Conservation (phyloP, 2,888 invertebrate species). For the Microdon myrmicae region DNA sequence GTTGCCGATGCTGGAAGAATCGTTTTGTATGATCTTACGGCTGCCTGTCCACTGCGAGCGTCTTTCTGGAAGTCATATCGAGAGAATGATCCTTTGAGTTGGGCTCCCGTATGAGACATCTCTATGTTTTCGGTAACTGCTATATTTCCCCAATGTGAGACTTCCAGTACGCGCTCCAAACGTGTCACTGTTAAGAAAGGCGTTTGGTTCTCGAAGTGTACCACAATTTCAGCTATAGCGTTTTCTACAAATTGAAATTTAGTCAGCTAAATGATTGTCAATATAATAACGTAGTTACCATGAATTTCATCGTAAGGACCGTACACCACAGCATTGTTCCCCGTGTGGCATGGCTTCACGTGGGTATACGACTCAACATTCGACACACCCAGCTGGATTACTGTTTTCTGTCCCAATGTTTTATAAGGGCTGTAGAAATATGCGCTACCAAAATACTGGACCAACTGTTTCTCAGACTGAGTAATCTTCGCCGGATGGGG, state of each 20-base stretch:
- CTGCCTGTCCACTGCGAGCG: conserved; percentile 85
- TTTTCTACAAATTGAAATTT: conserved; percentile 62
- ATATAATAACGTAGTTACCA: conserved; percentile 61
- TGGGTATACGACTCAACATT: conserved; percentile 85
- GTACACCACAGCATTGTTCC: conserved; percentile 84
- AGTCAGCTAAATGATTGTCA: conserved; percentile 1
- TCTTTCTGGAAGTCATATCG: conserved; percentile 97
- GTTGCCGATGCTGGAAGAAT: conserved; percentile 86
- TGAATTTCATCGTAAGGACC: conserved; percentile 86
- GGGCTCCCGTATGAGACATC: conserved; percentile 91
- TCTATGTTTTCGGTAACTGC: conserved; percentile 96
- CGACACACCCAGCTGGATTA: conserved; percentile 79
- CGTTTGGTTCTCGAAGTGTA: conserved; percentile 96
- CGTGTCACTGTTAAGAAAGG: conserved; percentile 94
- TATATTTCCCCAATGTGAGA: conserved; percentile 99
- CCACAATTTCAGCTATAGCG: conserved; percentile 73
- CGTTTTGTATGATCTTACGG: conserved; percentile 92
- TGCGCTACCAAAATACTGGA: conserved; percentile 85
- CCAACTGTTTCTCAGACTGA: conserved; percentile 94
- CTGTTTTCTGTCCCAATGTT: conserved; percentile 83
- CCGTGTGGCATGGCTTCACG: conserved; percentile 80
- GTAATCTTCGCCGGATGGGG: conserved; percentile 90
- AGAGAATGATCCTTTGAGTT: conserved; percentile 93
- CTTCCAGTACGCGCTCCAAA: conserved; percentile 88
- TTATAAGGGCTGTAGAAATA: conserved; percentile 87